phyloP scores from a whole-genome alignment of 1,140 invertebrate species.

The Hylyphantes graminicola region DNA sequence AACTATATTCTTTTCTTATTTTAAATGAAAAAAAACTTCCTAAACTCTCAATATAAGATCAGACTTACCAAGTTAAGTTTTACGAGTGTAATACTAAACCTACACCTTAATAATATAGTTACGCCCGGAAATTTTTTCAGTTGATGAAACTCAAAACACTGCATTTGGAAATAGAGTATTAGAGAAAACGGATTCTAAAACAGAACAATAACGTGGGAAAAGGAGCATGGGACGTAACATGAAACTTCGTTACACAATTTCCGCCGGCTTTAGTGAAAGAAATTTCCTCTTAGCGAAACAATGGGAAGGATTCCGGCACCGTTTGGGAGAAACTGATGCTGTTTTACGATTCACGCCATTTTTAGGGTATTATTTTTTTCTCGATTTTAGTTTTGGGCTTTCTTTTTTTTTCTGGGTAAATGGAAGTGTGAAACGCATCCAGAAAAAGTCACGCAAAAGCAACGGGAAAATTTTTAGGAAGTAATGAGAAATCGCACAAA shows the following conservation, averaged over 20 bases:
- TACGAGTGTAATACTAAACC: no score
- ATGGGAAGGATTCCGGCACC: neutral
- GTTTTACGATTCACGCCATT: slow-evolving; percentile 25
- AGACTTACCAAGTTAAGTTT: no score
- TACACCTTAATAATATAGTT: no score
- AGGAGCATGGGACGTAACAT: neutral
- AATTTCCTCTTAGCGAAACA: slow-evolving; percentile 16
- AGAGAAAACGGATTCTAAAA: neutral
- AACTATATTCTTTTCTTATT: no score
- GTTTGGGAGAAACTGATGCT: neutral
- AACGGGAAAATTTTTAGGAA: neutral
- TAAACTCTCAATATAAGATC: no score
- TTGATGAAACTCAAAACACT: no score
- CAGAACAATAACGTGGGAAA: neutral
- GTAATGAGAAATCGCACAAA: no score
- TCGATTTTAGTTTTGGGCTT: neutral
- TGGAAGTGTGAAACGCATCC: neutral
- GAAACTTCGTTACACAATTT: slow-evolving; percentile 22
- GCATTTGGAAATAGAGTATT: no score
- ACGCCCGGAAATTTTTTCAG: no score
- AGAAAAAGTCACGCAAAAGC: neutral
- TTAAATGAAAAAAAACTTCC: no score
- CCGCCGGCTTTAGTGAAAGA: slow-evolving; percentile 1
- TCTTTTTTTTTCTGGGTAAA: neutral
- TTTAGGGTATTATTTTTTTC: slow-evolving; percentile 10